These are phyloP conservation scores for Macrophya annulata DNA, from an alignment of 2,888 invertebrate genomes.

Conservation along the genomic window DNA sequence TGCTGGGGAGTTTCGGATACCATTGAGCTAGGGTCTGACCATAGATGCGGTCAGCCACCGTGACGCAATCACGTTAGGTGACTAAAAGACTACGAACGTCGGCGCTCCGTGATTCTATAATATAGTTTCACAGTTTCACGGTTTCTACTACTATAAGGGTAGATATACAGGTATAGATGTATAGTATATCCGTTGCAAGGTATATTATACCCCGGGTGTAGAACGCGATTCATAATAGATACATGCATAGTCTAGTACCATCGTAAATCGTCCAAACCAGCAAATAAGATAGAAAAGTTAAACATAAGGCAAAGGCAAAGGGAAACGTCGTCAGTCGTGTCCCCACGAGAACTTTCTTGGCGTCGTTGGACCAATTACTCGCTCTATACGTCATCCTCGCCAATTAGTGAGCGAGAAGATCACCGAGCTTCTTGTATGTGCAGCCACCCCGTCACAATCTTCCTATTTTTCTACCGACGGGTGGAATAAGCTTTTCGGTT, in stretches of 20 bases:
- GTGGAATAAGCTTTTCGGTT: conserved; percentile 10
- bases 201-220: background rate
- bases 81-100: conserved; percentile 34
- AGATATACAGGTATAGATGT: background rate
- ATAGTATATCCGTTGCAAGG: background rate
- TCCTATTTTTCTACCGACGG: conserved; percentile 29
- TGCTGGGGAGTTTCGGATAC: background rate
- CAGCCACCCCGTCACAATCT: conserved; percentile 13
- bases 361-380: conserved; percentile 77
- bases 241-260: background rate
- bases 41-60: conserved; percentile 67
- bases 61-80: conserved; percentile 60
- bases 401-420: conserved; percentile 76
- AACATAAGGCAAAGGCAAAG: conserved; percentile 12
- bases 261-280: conserved; percentile 39
- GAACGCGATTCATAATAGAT: conserved; percentile 17
- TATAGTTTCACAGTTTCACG: conserved; percentile 37
- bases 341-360: conserved; percentile 58
- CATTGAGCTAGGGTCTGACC: conserved; percentile 58
- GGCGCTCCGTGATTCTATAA: conserved; percentile 31
- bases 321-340: conserved; percentile 19
- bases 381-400: conserved; percentile 77
- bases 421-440: conserved; percentile 34
- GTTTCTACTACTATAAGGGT: background rate
- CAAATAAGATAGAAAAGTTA: conserved; percentile 23